phyloP scores from a whole-genome alignment of 37 sponge, comb jelly and placozoan species.

The Crambe crambe region DNA sequence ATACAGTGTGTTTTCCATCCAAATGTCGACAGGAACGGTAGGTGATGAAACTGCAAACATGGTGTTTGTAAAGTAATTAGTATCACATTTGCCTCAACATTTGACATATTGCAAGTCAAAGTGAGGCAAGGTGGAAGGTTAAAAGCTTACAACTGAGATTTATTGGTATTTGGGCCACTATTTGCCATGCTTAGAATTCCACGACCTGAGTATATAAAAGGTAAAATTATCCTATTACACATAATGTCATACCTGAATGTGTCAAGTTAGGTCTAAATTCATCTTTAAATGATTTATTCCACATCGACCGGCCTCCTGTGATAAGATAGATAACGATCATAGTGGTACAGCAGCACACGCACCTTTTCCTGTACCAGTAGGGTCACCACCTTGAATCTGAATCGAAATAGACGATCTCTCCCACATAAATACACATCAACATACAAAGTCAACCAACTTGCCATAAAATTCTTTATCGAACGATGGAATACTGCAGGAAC shows the following conservation, averaged over 20 bases:
- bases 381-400: conserved; percentile 94
- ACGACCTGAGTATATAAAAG: conserved; percentile 57
- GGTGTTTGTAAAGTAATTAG: background rate
- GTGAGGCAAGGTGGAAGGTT: background rate
- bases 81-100: background rate
- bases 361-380: conserved; percentile 83
- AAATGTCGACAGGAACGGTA: conserved; percentile 90
- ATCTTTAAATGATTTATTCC: conserved; percentile 88
- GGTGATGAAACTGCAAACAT: conserved; percentile 81
- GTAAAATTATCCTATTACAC: background rate
- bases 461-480: conserved; percentile 95
- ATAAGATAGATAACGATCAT: background rate
- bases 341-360: background rate
- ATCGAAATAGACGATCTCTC: background rate
- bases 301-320: conserved; percentile 87
- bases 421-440: background rate
- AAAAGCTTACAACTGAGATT: conserved; percentile 82
- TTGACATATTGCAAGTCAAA: background rate
- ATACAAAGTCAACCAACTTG: conserved; percentile 6
- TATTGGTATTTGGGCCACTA: conserved; percentile 90
- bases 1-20: conserved; percentile 94
- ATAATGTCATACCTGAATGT: conserved; percentile 64
- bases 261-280: conserved; percentile 92
- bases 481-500: conserved; percentile 84
- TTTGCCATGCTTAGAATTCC: conserved; percentile 97